A percentile compares a stretch with the other conserved stretches of the same genome.
These are phyloP conservation scores for Carduelis carduelis DNA, from an alignment of 2,797 vertebrate genomes.

Conservation along the genomic window DNA sequence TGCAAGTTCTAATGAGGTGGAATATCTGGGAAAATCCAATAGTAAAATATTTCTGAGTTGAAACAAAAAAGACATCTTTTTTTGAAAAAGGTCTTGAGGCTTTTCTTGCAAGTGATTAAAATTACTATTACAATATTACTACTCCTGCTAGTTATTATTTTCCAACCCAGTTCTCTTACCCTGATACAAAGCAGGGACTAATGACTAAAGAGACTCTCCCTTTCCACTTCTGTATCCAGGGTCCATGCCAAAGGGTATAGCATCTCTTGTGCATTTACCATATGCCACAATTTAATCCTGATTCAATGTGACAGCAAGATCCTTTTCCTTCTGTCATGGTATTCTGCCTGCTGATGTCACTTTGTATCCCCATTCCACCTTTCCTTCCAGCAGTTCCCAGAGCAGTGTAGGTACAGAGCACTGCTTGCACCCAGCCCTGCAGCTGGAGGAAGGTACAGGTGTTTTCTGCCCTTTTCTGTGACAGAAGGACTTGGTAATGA, in stretches of 20 bases:
- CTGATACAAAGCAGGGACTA: not conserved
- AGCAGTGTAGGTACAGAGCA: not conserved
- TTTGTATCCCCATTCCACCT: not conserved
- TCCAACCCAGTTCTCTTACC: not conserved
- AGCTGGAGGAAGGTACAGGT: not conserved
- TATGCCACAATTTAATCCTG: not conserved
- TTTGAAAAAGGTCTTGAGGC: fast-evolving
- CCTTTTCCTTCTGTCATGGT: slow-evolving; percentile 14
- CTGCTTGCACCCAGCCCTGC: not conserved
- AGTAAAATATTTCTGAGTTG: not conserved
- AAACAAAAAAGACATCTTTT: not conserved
- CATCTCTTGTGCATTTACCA: not conserved
- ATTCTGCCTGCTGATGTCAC: not conserved
- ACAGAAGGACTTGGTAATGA: not conserved
- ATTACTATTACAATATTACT: not conserved
- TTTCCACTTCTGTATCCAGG: not conserved
- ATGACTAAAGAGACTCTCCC: not conserved
- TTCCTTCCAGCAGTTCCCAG: not conserved
- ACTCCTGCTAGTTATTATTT: not conserved
- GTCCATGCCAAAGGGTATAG: not conserved
- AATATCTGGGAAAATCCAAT: not conserved
- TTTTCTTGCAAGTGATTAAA: not conserved
- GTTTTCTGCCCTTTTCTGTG: not conserved
- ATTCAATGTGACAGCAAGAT: slow-evolving; percentile 17
- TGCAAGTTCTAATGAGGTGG: not conserved